Evolutionary conservation across 1,140 invertebrate species (phyloP).

Genomic region (Bombus fervidus): DNA sequence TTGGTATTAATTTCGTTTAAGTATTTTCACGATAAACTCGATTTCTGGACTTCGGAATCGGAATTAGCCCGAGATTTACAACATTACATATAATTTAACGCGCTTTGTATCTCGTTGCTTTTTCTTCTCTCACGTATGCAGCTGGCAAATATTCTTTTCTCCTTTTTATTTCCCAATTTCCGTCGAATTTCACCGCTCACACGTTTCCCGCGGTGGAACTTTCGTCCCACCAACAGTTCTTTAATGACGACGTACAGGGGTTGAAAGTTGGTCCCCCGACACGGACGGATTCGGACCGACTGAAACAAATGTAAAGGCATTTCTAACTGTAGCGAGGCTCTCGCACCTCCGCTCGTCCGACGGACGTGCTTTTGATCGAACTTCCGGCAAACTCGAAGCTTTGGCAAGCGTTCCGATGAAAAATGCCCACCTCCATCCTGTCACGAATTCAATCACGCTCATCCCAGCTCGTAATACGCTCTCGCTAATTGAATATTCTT

Average conservation of each 20-base stretch:
- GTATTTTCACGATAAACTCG: too few relatives aligned
- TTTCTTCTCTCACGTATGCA: too few relatives aligned
- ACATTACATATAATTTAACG: too few relatives aligned
- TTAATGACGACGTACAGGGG: conserved; percentile 41
- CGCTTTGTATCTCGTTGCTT: too few relatives aligned
- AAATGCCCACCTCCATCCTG: conserved; percentile 27
- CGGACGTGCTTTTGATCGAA: conserved; percentile 47
- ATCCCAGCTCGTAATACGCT: background rate
- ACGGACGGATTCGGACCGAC: conserved; percentile 39
- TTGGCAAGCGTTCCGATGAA: conserved; percentile 3
- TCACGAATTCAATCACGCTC: conserved; percentile 23
- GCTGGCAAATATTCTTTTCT: background rate
- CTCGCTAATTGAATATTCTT: conserved; percentile 17
- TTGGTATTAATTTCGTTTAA: too few relatives aligned
- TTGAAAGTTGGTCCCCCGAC: conserved; percentile 32
- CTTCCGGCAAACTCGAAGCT: conserved; percentile 47
- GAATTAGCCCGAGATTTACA: too few relatives aligned
- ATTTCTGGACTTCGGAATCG: too few relatives aligned
- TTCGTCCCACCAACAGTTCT: conserved; percentile 39
- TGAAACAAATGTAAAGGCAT: conserved; percentile 54
- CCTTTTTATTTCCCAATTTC: too few relatives aligned
- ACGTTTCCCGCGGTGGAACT: conserved; percentile 11
- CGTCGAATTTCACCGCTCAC: background rate
- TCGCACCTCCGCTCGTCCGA: conserved; percentile 27
- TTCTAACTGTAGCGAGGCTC: conserved; percentile 53